phyloP scores from a whole-genome alignment of 2,888 invertebrate genomes.

The Nymphalis polychloros region DNA sequence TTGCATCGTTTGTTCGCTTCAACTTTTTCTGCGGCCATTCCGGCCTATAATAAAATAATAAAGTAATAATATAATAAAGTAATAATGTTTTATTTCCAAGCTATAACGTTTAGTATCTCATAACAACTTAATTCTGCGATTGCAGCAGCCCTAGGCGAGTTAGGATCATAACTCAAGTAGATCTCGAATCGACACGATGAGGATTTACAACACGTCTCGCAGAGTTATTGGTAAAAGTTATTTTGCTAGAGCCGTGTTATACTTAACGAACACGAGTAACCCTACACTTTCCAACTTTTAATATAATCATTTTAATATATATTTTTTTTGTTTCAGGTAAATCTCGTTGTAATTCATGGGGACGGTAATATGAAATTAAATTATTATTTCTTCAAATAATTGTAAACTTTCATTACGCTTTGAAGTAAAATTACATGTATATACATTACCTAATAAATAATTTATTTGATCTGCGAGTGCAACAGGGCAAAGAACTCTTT shows the following conservation, averaged over 20 bases:
- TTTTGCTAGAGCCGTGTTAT: conserved; percentile 37
- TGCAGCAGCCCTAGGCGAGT: conserved; percentile 26
- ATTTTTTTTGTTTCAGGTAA: conserved; percentile 35
- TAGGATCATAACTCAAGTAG: conserved; percentile 58
- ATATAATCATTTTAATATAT: conserved; percentile 25
- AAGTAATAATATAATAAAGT: too few relatives aligned
- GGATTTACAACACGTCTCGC: conserved; percentile 40
- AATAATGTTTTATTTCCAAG: neutral
- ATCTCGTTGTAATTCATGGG: neutral
- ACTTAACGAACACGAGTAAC: conserved; percentile 34
- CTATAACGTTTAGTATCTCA: neutral
- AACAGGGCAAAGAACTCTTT: too few relatives aligned
- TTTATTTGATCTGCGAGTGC: too few relatives aligned
- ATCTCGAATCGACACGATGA: conserved; percentile 59
- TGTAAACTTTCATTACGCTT: too few relatives aligned
- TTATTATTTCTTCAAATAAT: too few relatives aligned
- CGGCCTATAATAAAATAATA: too few relatives aligned
- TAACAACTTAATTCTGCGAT: neutral
- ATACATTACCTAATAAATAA: too few relatives aligned
- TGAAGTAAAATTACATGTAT: too few relatives aligned
- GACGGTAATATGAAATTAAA: too few relatives aligned
- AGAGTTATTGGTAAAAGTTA: conserved; percentile 40
- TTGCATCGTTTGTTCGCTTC: too few relatives aligned
- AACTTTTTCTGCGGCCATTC: too few relatives aligned
- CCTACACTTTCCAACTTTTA: conserved; percentile 32